These are phyloP conservation scores for Cepaea hortensis DNA, from an alignment of 2,888 invertebrate species.

Conservation along the genomic window DNA sequence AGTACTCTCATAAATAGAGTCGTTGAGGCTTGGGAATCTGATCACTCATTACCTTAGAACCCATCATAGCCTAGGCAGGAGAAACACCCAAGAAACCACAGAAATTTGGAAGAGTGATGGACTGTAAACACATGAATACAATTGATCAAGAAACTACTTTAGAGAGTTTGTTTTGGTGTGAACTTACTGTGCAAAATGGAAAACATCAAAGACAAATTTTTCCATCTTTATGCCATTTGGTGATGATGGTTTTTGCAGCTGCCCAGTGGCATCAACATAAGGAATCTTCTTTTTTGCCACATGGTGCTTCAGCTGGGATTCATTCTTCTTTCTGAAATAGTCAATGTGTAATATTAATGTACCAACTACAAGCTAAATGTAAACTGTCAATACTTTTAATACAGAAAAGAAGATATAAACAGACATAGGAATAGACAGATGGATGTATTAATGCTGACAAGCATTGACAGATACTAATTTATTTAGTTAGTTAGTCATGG, in stretches of 20 bases:
- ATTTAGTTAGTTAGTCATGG: no score
- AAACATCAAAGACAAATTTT: constrained; percentile 99
- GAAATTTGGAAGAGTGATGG: background rate
- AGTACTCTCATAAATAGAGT: no score
- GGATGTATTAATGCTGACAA: no score
- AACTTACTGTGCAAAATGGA: constrained; percentile 88
- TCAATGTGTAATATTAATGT: background rate
- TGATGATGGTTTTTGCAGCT: constrained; percentile 82
- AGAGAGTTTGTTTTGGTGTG: background rate
- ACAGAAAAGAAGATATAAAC: no score
- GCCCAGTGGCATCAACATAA: constrained; percentile 84
- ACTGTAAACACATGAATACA: background rate
- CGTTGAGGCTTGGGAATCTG: no score
- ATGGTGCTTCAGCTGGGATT: constrained; percentile 89
- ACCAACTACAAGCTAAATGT: background rate
- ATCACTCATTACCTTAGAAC: no score
- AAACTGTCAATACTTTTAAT: no score
- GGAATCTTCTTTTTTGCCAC: constrained; percentile 98
- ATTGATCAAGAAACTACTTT: background rate
- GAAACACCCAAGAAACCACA: background rate
- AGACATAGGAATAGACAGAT: no score
- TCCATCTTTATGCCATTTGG: constrained; percentile 99
- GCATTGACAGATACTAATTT: no score
- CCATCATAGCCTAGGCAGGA: background rate
- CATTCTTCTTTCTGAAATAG: constrained; percentile 78